These are phyloP conservation scores for Tauraco erythrolophus DNA, from an alignment of 2,113 vertebrate genomes.

Conservation along the genomic window DNA sequence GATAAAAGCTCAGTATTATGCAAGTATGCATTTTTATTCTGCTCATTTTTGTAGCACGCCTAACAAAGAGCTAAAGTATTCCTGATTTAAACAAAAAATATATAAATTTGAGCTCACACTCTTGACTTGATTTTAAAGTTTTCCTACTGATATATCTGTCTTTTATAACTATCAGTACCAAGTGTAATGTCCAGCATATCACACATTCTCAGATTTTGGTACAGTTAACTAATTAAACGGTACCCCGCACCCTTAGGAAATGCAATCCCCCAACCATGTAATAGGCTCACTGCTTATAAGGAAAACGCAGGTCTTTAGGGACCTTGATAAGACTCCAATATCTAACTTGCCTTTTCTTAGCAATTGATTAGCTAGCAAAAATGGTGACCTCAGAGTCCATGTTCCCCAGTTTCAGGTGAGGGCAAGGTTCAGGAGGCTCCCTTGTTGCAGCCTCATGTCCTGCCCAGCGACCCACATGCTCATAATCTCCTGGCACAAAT, in stretches of 20 bases:
- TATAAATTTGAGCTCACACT: not conserved
- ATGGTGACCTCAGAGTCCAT: fast-evolving
- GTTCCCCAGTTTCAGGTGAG: not conserved
- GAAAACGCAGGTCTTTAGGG: not conserved
- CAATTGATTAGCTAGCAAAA: not conserved
- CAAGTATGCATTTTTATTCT: not conserved
- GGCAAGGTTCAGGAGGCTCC: not conserved
- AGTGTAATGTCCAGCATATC: fast-evolving
- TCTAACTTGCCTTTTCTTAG: not conserved
- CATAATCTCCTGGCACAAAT: not conserved
- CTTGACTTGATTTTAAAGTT: not conserved
- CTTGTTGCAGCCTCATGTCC: not conserved
- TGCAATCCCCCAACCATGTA: not conserved
- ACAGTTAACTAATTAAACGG: not conserved
- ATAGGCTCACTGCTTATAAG: not conserved
- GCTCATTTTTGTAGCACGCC: not conserved
- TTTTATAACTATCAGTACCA: not conserved
- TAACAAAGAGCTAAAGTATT: not conserved
- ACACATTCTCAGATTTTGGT: not conserved
- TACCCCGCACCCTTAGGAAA: not conserved
- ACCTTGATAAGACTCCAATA: not conserved
- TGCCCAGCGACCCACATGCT: fast-evolving
- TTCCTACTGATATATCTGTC: not conserved
- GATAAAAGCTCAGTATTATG: not conserved
- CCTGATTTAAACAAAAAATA: not conserved